Evolutionary conservation across 1,140 invertebrate genomes (phyloP), one percentile per base, ranked within the genome.

Genomic region (Phortica variegata): DNA sequence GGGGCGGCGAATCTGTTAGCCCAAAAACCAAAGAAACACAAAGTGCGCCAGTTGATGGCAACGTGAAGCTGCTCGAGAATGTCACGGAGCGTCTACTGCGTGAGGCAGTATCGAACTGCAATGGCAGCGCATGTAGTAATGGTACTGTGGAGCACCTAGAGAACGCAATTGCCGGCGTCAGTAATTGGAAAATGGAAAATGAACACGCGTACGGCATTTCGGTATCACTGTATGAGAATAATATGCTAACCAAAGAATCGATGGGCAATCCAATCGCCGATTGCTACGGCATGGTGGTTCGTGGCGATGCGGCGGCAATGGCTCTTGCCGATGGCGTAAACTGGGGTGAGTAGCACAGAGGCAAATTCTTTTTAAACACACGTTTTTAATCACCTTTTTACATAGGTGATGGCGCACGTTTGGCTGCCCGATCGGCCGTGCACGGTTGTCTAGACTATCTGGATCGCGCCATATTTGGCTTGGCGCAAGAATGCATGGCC

Each of bases 271-370:
- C 93, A 12, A 89, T 95, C 54, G 93, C 93, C 12, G 93, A 95
- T 78, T 88, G 90, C 59, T 95, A 91, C 80, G 92, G 87, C 2
- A 79, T 95, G 33, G 85, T 90, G 54, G 84, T 88, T 3, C 79
- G 91, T 32, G 82, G 83, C 36, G 89, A 94, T 75, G 90, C 86
- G 51, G 86, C 87, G 3, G 84, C 94, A 49, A 78, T 95, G 60
- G 86, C 88, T 23, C 80, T 96, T 37, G 93, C 91, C 10, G 93
- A 95, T 81, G 93, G 93, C 29, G 93, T 95, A 0, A 95, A 96
- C 79, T 95, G 93, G 93, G 93, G 93, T 77, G 82, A 84, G 71
- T 52, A n/a, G 13, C 7, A 10, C 2, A 31, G 15, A 37, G 8
- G 6, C 1, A 16, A 19, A 39, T 37, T 26, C n/a, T 21, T 21